Base-by-base conservation (phyloP, 1,140 invertebrate genomes). In the Lanistes nyassanus region DNA sequence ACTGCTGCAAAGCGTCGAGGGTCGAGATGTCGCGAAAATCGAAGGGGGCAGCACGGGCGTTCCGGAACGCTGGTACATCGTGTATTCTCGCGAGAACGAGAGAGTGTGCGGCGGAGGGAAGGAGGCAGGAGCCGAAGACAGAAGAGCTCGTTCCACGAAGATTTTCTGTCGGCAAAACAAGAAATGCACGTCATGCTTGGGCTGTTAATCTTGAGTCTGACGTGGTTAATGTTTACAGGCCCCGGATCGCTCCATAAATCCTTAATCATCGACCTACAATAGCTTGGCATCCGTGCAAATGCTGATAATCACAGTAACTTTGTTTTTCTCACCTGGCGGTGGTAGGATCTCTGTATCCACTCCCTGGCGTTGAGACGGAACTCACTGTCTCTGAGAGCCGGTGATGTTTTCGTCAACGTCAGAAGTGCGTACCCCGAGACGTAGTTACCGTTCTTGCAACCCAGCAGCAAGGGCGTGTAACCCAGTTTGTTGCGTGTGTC, bases 401-500 rank as follows among this genome's bases (percentile, higher is more conserved):
- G 82, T 3, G 80, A 85, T 3, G 86, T 83, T 13, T 81, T 76
- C 19, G 83, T 83, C 66, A 81, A 64, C 29, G 81, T 85, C 31
- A 87, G 67, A 13, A 88, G 68, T 34, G 77, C 64, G 75, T 87
- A 77, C 13, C 85, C 87, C 5, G 83, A 84, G 5, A 80, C 85
- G 75, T 83, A 88, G 76, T 88, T 79, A 3, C 83, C 86, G 71
- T 83, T 79, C 79, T 86, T 87, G 72, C 83, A 84, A 9, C 85
- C 84, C 42, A 87, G 69, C 64, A 88, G 70, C 65, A 88, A 66
- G 13, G 86, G 79, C 3, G 86, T 87, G 80, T 87, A 87, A 31
- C 87, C 87, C 19, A 87, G 66, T 66, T 79, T 81, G 80, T 88
- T 88, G 31, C 86, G 73, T 29, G 70, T 79, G 77, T 88, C 87